These are phyloP conservation scores for Plebejus anna DNA, from an alignment of 2,888 invertebrate genomes.

Conservation along the genomic window DNA sequence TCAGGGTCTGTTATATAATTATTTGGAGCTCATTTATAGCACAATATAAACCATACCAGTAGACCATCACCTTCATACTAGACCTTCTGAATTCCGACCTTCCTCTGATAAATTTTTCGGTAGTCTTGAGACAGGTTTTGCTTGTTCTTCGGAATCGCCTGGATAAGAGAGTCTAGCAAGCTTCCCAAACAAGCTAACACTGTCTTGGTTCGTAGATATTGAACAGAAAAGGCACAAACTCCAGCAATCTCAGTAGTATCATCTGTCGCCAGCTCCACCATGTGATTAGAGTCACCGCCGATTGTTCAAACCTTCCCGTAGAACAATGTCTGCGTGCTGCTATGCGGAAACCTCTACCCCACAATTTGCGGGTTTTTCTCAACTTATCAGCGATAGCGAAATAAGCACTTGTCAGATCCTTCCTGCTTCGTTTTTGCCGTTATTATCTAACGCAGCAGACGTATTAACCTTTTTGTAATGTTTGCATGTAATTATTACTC, in stretches of 20 bases:
- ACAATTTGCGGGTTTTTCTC: slow-evolving; percentile 40
- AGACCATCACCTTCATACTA: no score
- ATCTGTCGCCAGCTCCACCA: neutral
- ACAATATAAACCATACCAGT: no score
- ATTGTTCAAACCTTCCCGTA: slow-evolving; percentile 22
- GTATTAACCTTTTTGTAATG: neutral
- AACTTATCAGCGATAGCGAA: slow-evolving; percentile 15
- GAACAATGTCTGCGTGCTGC: slow-evolving; percentile 37
- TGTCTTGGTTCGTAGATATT: no score
- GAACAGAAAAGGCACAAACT: neutral
- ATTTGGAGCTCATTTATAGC: no score
- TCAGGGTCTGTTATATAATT: slow-evolving; percentile 10
- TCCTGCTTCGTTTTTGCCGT: slow-evolving; percentile 18
- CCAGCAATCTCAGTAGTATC: neutral
- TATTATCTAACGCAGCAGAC: neutral
- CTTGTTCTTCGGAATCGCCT: no score
- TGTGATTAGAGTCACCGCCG: neutral
- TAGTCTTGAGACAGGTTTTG: no score
- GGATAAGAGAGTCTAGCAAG: no score
- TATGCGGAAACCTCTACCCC: slow-evolving; percentile 44
- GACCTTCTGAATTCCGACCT: no score
- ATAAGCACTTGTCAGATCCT: slow-evolving; percentile 14
- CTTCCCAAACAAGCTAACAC: no score
- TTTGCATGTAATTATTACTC: neutral
- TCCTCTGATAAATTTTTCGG: no score